Percentiles rank a stretch among this genome's conserved stretches.
phyloP scores from a whole-genome alignment of 2,888 invertebrate species.

The Caenorhabditis auriculariae region DNA sequence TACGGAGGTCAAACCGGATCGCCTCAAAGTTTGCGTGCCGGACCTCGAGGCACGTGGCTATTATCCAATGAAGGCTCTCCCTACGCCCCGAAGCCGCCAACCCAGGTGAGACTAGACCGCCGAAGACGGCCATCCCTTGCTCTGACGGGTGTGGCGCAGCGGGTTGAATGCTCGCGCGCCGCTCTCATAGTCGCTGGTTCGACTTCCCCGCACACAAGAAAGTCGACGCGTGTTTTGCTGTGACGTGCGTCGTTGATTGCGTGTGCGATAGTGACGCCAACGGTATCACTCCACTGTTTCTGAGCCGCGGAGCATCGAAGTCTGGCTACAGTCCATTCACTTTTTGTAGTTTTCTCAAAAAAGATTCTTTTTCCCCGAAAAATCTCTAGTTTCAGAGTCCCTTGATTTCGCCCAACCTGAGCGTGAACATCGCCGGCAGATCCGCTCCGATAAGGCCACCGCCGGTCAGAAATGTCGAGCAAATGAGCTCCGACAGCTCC shows the following conservation, averaged over 20 bases:
- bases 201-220: constrained; percentile 18
- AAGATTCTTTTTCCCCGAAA: neutral
- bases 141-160: constrained; percentile 12
- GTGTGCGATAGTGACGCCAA: constrained; percentile 26
- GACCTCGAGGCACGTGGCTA: no score
- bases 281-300: constrained; percentile 30
- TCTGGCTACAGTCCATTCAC: constrained; percentile 14
- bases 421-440: constrained; percentile 18
- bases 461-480: constrained; percentile 21
- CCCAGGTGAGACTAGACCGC: no score
- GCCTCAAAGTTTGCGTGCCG: no score
- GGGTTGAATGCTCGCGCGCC: constrained; percentile 2
- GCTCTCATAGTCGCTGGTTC: neutral
- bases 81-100: no score
- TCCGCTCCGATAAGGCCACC: constrained; percentile 8
- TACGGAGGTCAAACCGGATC: no score
- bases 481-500: constrained; percentile 52
- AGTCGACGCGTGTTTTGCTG: constrained; percentile 14
- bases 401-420: constrained; percentile 10
- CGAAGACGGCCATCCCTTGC: no score
- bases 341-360: neutral
- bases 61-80: no score
- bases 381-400: constrained; percentile 21
- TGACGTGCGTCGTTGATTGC: constrained; percentile 21
- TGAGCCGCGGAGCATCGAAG: constrained; percentile 30